A percentile compares a stretch with the other conserved stretches of the same genome.
phyloP scores from a whole-genome alignment of 1,140 invertebrate genomes.

The Harpegnathos saltator region DNA sequence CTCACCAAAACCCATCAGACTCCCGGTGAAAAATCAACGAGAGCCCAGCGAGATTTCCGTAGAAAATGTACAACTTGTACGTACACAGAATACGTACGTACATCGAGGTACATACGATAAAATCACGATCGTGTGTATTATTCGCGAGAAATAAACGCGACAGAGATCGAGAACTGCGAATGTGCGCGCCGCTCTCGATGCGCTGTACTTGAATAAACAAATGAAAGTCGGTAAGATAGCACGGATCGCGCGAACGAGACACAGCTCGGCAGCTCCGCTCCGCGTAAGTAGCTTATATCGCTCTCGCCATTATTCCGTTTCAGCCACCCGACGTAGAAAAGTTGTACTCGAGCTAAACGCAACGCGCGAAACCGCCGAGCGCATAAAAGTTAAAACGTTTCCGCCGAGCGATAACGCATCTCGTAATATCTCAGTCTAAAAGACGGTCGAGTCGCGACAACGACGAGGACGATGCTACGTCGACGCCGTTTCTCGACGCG shows the following conservation, averaged over 20 bases:
- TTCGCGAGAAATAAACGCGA: neutral
- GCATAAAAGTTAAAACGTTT: constrained; percentile 65
- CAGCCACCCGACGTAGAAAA: constrained; percentile 10
- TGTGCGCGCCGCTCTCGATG: neutral
- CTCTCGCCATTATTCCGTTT: constrained; percentile 7
- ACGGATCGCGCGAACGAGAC: neutral
- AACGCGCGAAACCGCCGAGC: constrained; percentile 48
- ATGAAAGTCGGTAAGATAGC: neutral
- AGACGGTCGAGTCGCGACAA: neutral
- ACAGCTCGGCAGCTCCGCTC: neutral
- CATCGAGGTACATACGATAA: neutral
- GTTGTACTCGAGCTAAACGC: neutral
- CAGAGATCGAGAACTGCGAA: neutral
- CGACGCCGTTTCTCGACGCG: constrained; percentile 21
- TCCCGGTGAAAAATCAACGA: too few species aligned
- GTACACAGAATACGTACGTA: neutral
- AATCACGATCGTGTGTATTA: neutral
- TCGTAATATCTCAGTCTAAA: constrained; percentile 64
- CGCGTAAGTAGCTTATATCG: constrained; percentile 17
- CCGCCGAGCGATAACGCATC: constrained; percentile 39
- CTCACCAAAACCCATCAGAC: too few species aligned
- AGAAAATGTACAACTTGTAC: too few species aligned
- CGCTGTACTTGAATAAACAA: constrained; percentile 1
- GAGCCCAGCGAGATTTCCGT: too few species aligned
- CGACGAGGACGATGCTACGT: neutral